These are phyloP conservation scores for Lagocephalus sceleratus DNA, from an alignment of 2,797 vertebrate species.

Conservation along the genomic window DNA sequence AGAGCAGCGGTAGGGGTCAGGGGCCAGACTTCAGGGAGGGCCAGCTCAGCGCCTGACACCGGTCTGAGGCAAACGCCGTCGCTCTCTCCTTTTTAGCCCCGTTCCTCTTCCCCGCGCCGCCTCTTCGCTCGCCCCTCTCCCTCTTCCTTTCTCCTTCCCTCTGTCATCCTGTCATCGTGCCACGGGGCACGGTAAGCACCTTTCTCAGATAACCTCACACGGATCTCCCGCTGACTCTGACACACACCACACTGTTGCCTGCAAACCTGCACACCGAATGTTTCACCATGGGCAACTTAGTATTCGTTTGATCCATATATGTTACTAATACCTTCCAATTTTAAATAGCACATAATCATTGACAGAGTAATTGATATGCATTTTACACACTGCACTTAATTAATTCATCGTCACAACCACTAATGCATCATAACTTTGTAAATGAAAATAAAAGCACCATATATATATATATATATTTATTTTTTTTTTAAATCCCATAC, in stretches of 20 bases:
- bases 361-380: too few species aligned
- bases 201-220: constrained; percentile 54
- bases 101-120: background rate
- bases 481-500: too few species aligned
- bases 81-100: background rate
- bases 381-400: too few species aligned
- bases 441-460: too few species aligned
- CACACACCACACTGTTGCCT: constrained; percentile 16
- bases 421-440: too few species aligned
- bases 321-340: too few species aligned
- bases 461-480: too few species aligned
- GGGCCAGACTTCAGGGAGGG: constrained; percentile 12
- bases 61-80: too few species aligned
- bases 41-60: constrained; percentile 4
- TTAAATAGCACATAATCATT: too few species aligned
- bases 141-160: constrained; percentile 8
- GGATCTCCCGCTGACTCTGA: constrained; percentile 31
- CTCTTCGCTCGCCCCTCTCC: constrained; percentile 13
- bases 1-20: constrained; percentile 33
- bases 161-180: constrained; percentile 30
- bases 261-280: background rate
- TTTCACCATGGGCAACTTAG: background rate
- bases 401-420: too few species aligned
- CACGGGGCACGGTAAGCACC: constrained; percentile 47
- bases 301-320: too few species aligned